Percentiles rank a stretch among this genome's conserved stretches.
Conservation (phyloP, 2,797 vertebrate genomes). For the Lindbergichthys nudifrons region DNA sequence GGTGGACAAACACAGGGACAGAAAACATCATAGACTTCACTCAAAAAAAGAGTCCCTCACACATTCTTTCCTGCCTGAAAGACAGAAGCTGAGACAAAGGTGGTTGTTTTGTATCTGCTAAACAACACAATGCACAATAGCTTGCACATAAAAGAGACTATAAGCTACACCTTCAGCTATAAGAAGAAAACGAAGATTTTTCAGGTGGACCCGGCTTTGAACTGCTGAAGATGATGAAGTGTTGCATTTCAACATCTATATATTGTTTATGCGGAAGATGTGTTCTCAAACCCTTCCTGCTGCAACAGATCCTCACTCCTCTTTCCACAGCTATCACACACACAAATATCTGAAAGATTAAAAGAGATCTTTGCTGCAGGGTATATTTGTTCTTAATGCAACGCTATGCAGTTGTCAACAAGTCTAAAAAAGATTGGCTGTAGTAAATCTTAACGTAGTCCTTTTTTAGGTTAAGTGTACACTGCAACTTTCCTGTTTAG, state of each 20-base stretch:
- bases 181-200: background rate
- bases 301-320: slow-evolving; percentile 2
- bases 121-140: background rate
- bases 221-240: background rate
- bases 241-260: slow-evolving; percentile 4
- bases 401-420: slow-evolving; percentile 6
- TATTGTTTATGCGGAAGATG: background rate
- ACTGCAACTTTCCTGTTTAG: background rate
- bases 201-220: background rate
- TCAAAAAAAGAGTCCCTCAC: background rate
- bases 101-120: background rate
- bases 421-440: background rate
- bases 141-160: background rate
- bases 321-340: background rate
- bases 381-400: slow-evolving; percentile 8
- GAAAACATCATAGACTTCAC: background rate
- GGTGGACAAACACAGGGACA: slow-evolving; percentile 44
- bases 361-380: background rate
- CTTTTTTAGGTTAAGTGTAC: background rate
- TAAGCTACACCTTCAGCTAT: background rate
- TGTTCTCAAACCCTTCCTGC: slow-evolving; percentile 11
- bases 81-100: background rate
- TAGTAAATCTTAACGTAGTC: background rate
- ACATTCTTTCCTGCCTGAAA: background rate
- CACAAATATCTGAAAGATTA: background rate